Evolutionary conservation across 2,797 vertebrate genomes (phyloP).

Genomic region (Enteromius anoplus): DNA sequence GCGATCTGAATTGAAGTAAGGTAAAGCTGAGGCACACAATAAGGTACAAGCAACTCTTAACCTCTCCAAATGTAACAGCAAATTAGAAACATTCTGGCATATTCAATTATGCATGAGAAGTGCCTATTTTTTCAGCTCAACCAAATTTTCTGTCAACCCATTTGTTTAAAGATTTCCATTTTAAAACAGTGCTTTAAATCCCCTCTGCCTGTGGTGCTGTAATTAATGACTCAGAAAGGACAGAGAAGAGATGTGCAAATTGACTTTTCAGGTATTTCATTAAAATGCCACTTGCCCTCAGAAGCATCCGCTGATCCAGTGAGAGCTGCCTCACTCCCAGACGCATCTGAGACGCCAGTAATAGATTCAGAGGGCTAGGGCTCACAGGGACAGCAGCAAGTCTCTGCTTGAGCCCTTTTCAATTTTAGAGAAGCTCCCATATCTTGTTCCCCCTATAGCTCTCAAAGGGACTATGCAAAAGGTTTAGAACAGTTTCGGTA

Average conservation of each 20-base stretch:
- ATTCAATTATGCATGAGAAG: constrained; percentile 38
- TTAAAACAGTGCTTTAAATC: constrained; percentile 43
- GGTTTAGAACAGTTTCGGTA: not conserved
- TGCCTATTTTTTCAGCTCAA: not conserved
- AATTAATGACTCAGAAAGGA: constrained; percentile 44
- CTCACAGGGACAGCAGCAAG: constrained; percentile 33
- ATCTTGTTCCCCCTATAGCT: not conserved
- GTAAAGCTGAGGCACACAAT: not conserved
- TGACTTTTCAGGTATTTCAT: constrained; percentile 55
- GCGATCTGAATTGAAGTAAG: constrained; percentile 22
- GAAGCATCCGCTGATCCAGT: constrained; percentile 30
- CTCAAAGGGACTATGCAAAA: constrained; percentile 3
- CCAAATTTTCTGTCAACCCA: constrained; percentile 27
- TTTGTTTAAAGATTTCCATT: constrained; percentile 44
- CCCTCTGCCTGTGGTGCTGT: constrained; percentile 15
- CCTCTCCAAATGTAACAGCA: constrained; percentile 21
- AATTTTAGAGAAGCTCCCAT: constrained; percentile 46
- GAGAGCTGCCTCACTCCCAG: constrained; percentile 18
- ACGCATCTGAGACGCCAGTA: constrained; percentile 44
- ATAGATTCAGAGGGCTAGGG: constrained; percentile 52
- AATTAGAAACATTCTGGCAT: constrained; percentile 21
- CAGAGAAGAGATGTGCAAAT: constrained; percentile 29
- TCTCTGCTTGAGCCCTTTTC: constrained; percentile 40
- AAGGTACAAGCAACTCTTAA: constrained; percentile 5
- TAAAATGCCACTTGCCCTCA: constrained; percentile 49